phyloP scores from a whole-genome alignment of 2,888 invertebrate species.

The Calameuta idolon region DNA sequence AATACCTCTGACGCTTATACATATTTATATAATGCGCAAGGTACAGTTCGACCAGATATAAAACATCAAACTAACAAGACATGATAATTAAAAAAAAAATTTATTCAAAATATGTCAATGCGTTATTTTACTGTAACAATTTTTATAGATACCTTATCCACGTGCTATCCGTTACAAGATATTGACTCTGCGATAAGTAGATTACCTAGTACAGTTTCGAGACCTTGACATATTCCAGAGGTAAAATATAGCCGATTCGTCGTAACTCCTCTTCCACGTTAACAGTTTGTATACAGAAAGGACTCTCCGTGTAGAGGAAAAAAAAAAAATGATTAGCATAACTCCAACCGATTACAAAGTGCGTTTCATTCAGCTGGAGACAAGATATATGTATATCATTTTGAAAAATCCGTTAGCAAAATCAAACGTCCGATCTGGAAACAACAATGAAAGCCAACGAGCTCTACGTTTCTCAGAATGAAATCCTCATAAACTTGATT shows the following conservation, averaged over 20 bases:
- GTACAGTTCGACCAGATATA: background rate
- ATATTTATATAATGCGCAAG: background rate
- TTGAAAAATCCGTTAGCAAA: background rate
- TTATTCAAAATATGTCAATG: background rate
- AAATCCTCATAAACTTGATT: constrained; percentile 8
- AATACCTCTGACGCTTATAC: background rate
- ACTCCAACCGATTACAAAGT: background rate
- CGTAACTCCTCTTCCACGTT: background rate
- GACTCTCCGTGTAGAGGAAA: background rate
- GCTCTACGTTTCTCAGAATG: background rate
- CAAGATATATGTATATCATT: background rate
- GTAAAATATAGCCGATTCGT: background rate
- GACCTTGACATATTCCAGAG: background rate
- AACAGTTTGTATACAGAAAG: background rate
- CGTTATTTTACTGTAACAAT: background rate
- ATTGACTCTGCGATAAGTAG: background rate
- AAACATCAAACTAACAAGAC: background rate
- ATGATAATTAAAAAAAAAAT: background rate
- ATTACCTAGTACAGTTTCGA: background rate
- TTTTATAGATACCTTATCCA: background rate
- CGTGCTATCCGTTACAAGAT: background rate
- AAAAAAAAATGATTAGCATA: background rate
- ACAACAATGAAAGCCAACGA: background rate
- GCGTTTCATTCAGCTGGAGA: background rate
- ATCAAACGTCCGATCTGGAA: background rate